Evolutionary conservation across 2,113 vertebrate species (phyloP).

Genomic region (Prunella himalayana): DNA sequence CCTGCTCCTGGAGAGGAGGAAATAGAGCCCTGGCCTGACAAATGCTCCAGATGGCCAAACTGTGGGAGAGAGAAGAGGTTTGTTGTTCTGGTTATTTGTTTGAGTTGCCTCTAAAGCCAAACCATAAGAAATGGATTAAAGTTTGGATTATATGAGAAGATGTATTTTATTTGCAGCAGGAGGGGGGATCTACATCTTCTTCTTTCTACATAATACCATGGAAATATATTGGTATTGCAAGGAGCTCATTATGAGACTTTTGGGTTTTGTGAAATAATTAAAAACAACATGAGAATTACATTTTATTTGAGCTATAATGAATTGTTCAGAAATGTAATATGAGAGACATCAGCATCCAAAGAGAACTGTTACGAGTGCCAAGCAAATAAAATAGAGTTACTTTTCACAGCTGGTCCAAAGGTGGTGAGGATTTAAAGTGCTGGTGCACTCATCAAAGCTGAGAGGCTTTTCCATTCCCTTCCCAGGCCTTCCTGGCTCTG

Average conservation of each 20-base stretch:
- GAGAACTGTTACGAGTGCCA: neutral
- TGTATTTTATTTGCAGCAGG: slow-evolving; percentile 40
- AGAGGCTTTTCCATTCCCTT: neutral
- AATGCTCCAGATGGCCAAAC: slow-evolving; percentile 45
- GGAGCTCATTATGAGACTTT: slow-evolving; percentile 48
- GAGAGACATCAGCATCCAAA: slow-evolving; percentile 33
- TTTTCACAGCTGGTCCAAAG: neutral
- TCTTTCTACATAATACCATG: neutral
- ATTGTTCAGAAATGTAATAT: slow-evolving; percentile 32
- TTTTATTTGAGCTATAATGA: slow-evolving; percentile 48
- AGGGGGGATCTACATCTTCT: neutral
- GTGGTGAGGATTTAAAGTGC: neutral
- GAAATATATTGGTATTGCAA: neutral
- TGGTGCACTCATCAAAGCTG: neutral
- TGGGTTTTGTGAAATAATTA: slow-evolving; percentile 52
- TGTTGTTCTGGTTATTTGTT: slow-evolving; percentile 34
- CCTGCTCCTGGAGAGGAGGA: slow-evolving; percentile 10
- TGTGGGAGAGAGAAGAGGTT: slow-evolving; percentile 12
- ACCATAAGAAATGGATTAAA: slow-evolving; percentile 42
- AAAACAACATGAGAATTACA: slow-evolving; percentile 44
- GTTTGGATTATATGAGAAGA: slow-evolving; percentile 43
- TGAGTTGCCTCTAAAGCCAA: slow-evolving; percentile 28
- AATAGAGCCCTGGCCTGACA: slow-evolving; percentile 16
- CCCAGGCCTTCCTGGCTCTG: neutral
- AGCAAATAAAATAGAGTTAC: neutral